Evolutionary conservation across 2,888 invertebrate species (phyloP), one percentile per base, ranked within the genome.

Genomic region (Epicampocera succincta): DNA sequence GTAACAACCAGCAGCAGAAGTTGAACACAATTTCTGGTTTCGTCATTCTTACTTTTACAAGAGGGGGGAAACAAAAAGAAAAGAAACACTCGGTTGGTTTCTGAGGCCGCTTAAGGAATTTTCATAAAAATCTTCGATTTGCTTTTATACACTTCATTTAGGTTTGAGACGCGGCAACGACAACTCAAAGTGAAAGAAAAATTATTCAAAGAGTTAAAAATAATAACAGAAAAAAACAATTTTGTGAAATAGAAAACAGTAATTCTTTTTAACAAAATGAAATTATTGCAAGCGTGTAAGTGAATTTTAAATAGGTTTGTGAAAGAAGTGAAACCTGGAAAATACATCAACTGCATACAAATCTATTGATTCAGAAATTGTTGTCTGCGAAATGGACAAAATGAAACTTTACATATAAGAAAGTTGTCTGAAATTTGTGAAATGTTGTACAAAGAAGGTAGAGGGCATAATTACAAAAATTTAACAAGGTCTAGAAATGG

Each of bases 61-160:
- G 68, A 69, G 69, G 46, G 29, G 6, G 29, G 3, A 29, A 6
- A 3, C 29, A 44, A n/a, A n/a, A 58, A 52, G 12, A 44, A 29
- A 25, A 15, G n/a, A 42, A 11, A 56, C n/a, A 11, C 48, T 58
- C 60, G 11, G 38, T 52, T 17, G 12, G 17, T 68, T 68, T 65
- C 40, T 58, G 38, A 44, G 33, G 48, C 60, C 50, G 66, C 38
- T 66, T 58, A 61, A 58, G 63, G 63, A 54, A 66, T 83, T 73
- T 87, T 89, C 85, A 89, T 90, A 90, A 90, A 90, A 90, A 87
- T 88, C 87, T 89, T 89, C 87, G 85, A 85, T 85, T 85, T 86
- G 87, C 85, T 86, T 86, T 87, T 85, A 85, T 87, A 86, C 85
- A 86, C 85, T 86, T 90, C 90, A 90, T 89, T 90, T 88, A 87